Base-by-base conservation (phyloP, 2,113 vertebrate genomes). In the Rhabdornis inornatus region DNA sequence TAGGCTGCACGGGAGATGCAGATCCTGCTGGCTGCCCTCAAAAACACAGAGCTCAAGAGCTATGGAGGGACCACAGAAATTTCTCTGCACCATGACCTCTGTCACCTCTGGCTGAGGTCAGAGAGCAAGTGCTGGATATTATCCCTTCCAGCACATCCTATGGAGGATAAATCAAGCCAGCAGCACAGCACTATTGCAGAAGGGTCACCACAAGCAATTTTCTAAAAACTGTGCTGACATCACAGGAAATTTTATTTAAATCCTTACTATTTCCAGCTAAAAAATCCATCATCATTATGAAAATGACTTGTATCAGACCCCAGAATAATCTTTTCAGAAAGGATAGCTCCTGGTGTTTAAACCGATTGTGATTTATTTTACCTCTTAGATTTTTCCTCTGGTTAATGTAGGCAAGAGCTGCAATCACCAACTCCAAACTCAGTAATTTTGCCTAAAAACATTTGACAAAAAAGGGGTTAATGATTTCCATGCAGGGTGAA, bases 391-490 rank as follows among this genome's bases (percentile, higher is more conserved):
- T 33, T 96, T 84, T 75, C 28, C 65, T 53, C 69, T 50, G 44
- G 31, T 22, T 52, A 57, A n/a, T 19, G 31, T 17, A 70, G 39
- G 44, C 2, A 5, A 81, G 72, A 82, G 42, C 69, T 39, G 45
- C 1, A 3, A 74, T 61, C 64, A 30, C 28, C 31, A 78, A 8
- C 70, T 66, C 63, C 8, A 2, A 89, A 69, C 31, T 72, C 76
- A 22, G 7, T 40, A 30, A 66, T 77, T 95, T 52, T 71, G 30
- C 74, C 86, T 75, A 93, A 96, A 98, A 96, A 53, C 8, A 12
- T 93, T n/a, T 87, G 94, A 96, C 94, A 89, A 83, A 90, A 86
- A 95, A 96, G 92, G 97, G 95, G 97, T 97, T 98, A 98, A 98
- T 8, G 55, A 79, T 89, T 68, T 95, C 87, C 49, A 80, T 76